Evolutionary conservation across 2,888 invertebrate species (phyloP).

Genomic region (Sphinx pinastri): DNA sequence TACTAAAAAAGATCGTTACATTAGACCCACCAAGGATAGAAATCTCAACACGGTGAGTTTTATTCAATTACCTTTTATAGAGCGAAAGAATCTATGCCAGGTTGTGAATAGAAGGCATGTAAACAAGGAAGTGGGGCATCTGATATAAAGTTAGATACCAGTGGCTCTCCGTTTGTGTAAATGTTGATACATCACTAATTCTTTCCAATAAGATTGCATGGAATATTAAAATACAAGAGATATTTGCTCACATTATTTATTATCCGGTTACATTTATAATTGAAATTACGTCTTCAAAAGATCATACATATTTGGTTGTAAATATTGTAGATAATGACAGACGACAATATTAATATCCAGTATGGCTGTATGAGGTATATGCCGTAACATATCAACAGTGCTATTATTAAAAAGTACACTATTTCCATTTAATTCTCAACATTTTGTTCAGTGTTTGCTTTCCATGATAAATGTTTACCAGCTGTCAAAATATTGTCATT

Average conservation of each 20-base stretch:
- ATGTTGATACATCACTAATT: no score
- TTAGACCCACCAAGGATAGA: no score
- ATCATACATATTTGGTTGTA: slow-evolving; percentile 59
- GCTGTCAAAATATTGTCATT: not conserved
- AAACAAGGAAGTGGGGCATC: no score
- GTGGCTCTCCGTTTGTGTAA: no score
- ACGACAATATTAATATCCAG: slow-evolving; percentile 61
- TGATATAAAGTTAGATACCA: no score
- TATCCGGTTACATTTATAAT: not conserved
- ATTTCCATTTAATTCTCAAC: slow-evolving; percentile 71
- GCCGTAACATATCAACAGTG: slow-evolving; percentile 54
- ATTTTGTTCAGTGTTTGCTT: slow-evolving; percentile 46
- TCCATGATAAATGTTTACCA: slow-evolving; percentile 25
- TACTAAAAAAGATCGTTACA: no score
- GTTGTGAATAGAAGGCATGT: no score
- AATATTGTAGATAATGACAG: slow-evolving; percentile 54
- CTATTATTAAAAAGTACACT: slow-evolving; percentile 61
- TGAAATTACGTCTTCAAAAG: slow-evolving; percentile 38
- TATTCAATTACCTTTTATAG: no score
- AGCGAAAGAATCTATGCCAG: no score
- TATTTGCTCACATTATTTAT: slow-evolving; percentile 11
- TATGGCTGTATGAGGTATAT: slow-evolving; percentile 70
- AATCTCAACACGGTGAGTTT: no score
- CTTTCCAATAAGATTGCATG: no score
- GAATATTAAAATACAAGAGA: not conserved